A percentile compares a stretch with the other conserved stretches of the same genome.
phyloP scores from a whole-genome alignment of 2,113 vertebrate genomes.

The Electrona antarctica region DNA sequence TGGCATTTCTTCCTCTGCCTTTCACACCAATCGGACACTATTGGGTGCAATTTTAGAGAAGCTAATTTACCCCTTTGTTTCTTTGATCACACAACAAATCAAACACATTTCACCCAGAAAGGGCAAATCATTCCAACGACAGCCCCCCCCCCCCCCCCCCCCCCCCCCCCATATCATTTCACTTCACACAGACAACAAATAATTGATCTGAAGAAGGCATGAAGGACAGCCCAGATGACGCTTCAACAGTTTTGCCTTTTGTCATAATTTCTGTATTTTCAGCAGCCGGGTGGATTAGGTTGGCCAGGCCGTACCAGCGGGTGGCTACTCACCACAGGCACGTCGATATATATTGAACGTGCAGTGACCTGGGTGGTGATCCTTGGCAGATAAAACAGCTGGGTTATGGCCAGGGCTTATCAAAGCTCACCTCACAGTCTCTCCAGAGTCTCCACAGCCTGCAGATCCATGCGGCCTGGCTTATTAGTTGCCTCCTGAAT shows the following conservation, averaged over 20 bases:
- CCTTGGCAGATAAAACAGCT: slow-evolving; percentile 34
- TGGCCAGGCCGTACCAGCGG: neutral
- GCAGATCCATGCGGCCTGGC: slow-evolving; percentile 25
- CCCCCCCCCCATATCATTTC: too few species aligned
- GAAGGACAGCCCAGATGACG: slow-evolving; percentile 30
- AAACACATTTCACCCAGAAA: too few species aligned
- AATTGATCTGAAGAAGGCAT: neutral
- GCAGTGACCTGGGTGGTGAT: slow-evolving; percentile 27
- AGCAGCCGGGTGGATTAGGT: slow-evolving; percentile 29
- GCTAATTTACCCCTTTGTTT: too few species aligned
- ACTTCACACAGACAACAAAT: neutral
- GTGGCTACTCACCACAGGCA: slow-evolving; percentile 23
- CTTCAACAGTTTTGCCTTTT: slow-evolving; percentile 11
- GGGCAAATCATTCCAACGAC: too few species aligned
- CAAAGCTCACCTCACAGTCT: slow-evolving; percentile 20
- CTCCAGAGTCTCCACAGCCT: slow-evolving; percentile 29
- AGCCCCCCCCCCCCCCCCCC: too few species aligned
- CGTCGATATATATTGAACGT: slow-evolving; percentile 42
- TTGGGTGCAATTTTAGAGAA: too few species aligned
- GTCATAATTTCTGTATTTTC: slow-evolving; percentile 44
- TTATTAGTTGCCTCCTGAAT: slow-evolving; percentile 13
- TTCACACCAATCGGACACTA: too few species aligned
- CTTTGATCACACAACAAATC: too few species aligned
- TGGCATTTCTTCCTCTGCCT: too few species aligned
- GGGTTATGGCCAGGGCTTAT: slow-evolving; percentile 46